These are phyloP conservation scores for Pituophis catenifer DNA, from an alignment of 2,113 vertebrate species.

Conservation along the genomic window DNA sequence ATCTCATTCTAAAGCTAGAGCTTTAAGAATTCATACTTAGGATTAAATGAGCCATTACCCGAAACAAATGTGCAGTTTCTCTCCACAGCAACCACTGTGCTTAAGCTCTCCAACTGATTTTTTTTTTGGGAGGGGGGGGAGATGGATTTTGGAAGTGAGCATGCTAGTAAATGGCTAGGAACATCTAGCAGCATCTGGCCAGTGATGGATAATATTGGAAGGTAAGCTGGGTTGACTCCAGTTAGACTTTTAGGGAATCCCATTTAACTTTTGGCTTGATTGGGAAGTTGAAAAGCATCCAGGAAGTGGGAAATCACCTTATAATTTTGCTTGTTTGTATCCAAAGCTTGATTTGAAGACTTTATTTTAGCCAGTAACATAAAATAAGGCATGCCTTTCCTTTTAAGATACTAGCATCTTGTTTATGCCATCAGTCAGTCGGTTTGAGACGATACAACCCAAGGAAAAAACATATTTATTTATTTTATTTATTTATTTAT, in stretches of 20 bases:
- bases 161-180: background rate
- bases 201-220: background rate
- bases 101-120: background rate
- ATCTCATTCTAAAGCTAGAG: background rate
- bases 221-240: background rate
- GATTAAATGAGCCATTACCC: background rate
- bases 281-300: background rate
- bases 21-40: background rate
- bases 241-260: background rate
- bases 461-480: background rate
- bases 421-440: background rate
- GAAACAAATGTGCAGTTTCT: background rate
- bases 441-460: background rate
- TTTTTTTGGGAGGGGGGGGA: background rate
- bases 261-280: background rate
- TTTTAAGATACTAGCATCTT: background rate
- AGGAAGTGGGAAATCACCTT: background rate
- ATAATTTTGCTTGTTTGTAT: background rate
- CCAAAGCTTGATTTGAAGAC: background rate
- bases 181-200: background rate
- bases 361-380: background rate
- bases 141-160: background rate
- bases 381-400: background rate
- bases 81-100: background rate
- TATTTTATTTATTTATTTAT: too few species aligned